Conservation (phyloP, 2,888 invertebrate genomes). For the Caenorhabditis doughertyi region DNA sequence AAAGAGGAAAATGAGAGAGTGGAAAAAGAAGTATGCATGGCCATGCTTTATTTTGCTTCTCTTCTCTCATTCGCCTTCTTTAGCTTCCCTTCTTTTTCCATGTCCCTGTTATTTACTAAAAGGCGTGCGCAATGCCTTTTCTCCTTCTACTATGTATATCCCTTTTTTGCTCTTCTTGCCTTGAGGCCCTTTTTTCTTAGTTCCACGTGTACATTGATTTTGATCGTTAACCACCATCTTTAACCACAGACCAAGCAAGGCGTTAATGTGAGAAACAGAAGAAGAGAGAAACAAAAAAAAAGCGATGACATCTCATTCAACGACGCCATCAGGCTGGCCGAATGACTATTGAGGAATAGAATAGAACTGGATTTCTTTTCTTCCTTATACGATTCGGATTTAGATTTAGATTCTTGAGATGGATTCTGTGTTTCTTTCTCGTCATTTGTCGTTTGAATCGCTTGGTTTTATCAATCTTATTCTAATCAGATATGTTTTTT, state of each 20-base stretch:
- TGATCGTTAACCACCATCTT: background rate
- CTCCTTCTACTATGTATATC: slow-evolving; percentile 19
- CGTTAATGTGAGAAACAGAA: slow-evolving; percentile 26
- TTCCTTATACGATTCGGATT: slow-evolving; percentile 37
- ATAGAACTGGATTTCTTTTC: slow-evolving; percentile 10
- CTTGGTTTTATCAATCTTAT: background rate
- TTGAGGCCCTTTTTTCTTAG: slow-evolving; percentile 10
- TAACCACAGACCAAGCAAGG: no score
- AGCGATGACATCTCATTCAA: slow-evolving; percentile 36
- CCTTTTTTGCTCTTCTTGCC: slow-evolving; percentile 35
- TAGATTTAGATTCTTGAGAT: background rate
- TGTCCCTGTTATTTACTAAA: slow-evolving; percentile 32
- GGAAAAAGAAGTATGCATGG: no score
- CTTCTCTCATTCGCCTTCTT: slow-evolving; percentile 10
- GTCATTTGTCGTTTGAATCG: background rate
- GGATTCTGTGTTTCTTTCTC: slow-evolving; percentile 4
- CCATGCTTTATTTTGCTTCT: slow-evolving; percentile 21
- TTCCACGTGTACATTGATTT: slow-evolving; percentile 28
- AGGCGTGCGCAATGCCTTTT: slow-evolving; percentile 21
- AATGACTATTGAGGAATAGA: slow-evolving; percentile 3
- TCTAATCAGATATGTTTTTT: background rate
- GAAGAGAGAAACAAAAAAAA: no score
- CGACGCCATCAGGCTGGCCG: slow-evolving; percentile 21
- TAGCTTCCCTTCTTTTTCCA: slow-evolving; percentile 5
- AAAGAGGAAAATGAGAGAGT: background rate